Percentiles rank a stretch among this genome's conserved stretches.
Conservation (phyloP, 2,113 vertebrate genomes). For the Oreochromis spilurus region DNA sequence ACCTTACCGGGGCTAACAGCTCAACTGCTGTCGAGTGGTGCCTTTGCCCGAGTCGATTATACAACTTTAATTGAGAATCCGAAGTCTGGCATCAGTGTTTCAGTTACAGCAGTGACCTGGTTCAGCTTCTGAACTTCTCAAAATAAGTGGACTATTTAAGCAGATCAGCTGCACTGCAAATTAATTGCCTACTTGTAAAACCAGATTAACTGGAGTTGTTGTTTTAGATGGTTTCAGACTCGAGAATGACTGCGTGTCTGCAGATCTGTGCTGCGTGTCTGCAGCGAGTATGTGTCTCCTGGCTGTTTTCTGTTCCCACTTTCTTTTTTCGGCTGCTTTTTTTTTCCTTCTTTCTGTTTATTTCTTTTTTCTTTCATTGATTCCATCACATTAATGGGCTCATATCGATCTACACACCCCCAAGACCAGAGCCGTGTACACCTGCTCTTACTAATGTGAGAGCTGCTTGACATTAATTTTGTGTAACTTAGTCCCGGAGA, state of each 20-base stretch:
- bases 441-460: constrained; percentile 18
- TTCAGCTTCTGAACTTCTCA: not conserved
- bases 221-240: not conserved
- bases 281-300: not conserved
- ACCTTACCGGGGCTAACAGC: not conserved
- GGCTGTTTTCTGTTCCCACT: not conserved
- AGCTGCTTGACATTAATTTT: constrained; percentile 9
- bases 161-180: not conserved
- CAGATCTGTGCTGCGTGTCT: not conserved
- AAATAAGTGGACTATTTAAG: not conserved
- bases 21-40: not conserved
- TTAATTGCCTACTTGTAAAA: not conserved
- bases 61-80: not conserved
- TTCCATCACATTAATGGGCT: not conserved
- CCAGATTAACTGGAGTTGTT: not conserved
- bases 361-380: not conserved
- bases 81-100: not conserved
- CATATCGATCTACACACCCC: constrained; percentile 19
- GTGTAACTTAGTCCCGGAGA: not conserved
- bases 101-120: not conserved
- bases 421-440: not conserved
- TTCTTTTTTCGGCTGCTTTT: not conserved
- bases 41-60: not conserved
- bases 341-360: not conserved
- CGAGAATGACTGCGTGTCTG: not conserved